A percentile compares a stretch with the other conserved stretches of the same genome.
These are phyloP conservation scores for Pluvialis apricaria DNA, from an alignment of 2,113 vertebrate genomes.

Conservation along the genomic window DNA sequence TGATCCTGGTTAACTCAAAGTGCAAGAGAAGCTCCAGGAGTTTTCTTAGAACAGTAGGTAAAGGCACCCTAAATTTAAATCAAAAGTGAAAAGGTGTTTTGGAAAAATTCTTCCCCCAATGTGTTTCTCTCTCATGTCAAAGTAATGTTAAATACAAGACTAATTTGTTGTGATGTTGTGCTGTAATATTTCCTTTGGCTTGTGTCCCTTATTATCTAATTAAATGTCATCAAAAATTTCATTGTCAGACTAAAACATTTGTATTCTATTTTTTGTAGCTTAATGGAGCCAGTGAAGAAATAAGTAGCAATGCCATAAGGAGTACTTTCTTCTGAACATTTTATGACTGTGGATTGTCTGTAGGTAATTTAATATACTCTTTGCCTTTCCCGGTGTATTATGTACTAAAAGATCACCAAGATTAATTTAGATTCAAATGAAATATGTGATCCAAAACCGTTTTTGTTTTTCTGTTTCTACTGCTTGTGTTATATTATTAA, in stretches of 20 bases:
- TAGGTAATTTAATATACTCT: constrained; percentile 12
- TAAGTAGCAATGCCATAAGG: not conserved
- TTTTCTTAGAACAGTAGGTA: not conserved
- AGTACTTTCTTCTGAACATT: not conserved
- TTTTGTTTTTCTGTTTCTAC: not conserved
- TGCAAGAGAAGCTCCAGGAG: not conserved
- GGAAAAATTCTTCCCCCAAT: not conserved
- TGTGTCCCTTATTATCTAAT: constrained; percentile 3
- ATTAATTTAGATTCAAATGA: not conserved
- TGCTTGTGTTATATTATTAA: not conserved
- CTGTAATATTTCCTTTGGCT: not conserved
- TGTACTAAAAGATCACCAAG: not conserved
- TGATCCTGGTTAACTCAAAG: not conserved
- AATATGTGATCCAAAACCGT: not conserved
- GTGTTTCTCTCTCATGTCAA: not conserved
- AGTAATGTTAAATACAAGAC: not conserved
- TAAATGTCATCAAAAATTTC: not conserved
- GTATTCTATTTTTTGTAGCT: not conserved
- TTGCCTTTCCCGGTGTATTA: not conserved
- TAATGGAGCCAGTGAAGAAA: constrained; percentile 10
- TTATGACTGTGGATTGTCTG: not conserved
- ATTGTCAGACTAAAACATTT: constrained; percentile 16
- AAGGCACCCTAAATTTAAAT: not conserved
- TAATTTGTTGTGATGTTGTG: constrained; percentile 8
- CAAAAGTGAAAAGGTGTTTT: not conserved